A percentile compares a stretch with the other conserved stretches of the same genome.
phyloP scores from a whole-genome alignment of 2,797 vertebrate species.

The Tokudaia tokunoshimensis region DNA sequence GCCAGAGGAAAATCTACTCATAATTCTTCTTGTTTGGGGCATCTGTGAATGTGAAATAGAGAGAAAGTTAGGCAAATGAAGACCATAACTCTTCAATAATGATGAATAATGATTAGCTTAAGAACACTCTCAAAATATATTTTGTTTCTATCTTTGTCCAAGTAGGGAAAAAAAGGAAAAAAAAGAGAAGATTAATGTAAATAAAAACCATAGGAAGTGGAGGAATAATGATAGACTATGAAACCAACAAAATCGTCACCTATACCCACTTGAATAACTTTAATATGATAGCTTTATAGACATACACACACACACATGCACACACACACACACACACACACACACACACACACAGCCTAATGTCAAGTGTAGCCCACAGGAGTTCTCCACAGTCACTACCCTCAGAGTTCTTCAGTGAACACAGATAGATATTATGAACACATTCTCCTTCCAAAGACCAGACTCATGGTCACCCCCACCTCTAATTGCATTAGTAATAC shows the following conservation, averaged over 20 bases:
- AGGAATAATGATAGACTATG: not conserved
- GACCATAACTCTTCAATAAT: not conserved
- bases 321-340: not conserved
- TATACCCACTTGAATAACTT: not conserved
- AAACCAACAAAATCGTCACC: not conserved
- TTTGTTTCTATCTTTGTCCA: not conserved
- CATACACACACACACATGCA: not conserved
- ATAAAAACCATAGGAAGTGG: not conserved
- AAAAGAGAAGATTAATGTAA: not conserved
- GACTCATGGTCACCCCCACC: not conserved
- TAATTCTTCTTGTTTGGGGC: not conserved
- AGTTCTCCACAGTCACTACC: not conserved
- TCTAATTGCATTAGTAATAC: conserved; percentile 13
- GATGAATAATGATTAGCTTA: not conserved
- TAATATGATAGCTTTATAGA: not conserved
- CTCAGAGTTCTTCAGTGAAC: not conserved
- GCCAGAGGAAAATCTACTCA: not conserved
- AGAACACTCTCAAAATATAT: not conserved
- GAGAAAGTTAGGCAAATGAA: not conserved
- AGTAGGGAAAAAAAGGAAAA: not conserved
- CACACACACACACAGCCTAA: not conserved
- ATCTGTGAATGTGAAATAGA: not conserved
- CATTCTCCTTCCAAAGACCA: not conserved
- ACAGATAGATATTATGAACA: not conserved
- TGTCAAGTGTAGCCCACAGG: not conserved